Conservation (phyloP, 2,888 invertebrate genomes). For the Lasioglossum vierecki region DNA sequence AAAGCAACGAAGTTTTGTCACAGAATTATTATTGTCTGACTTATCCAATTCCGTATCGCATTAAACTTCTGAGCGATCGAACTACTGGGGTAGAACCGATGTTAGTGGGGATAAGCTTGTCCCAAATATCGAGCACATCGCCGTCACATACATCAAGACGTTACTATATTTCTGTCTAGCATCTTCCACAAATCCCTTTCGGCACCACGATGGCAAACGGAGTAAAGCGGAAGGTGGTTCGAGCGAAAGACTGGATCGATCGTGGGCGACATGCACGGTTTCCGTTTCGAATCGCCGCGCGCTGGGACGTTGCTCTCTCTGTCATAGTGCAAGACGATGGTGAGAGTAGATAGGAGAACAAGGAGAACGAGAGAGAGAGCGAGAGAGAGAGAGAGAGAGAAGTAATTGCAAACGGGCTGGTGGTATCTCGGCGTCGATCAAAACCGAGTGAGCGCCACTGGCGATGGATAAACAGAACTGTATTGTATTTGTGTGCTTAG, state of each 20-base stretch:
- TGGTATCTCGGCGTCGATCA: slow-evolving; percentile 39
- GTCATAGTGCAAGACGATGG: background rate
- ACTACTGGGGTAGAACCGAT: too few species aligned
- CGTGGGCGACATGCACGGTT: slow-evolving; percentile 32
- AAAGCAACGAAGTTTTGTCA: too few species aligned
- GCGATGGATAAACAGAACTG: slow-evolving; percentile 76
- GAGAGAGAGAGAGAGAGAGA: slow-evolving; percentile 11
- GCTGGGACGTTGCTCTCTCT: slow-evolving; percentile 17
- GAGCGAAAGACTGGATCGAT: slow-evolving; percentile 25
- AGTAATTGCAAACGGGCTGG: slow-evolving; percentile 49
- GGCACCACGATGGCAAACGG: background rate
- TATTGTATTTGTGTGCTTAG: slow-evolving; percentile 82
- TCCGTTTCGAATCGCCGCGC: slow-evolving; percentile 14
- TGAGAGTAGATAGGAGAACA: background rate
- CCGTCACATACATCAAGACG: too few species aligned
- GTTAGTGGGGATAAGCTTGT: too few species aligned
- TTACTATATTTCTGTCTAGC: background rate
- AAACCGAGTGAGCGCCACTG: slow-evolving; percentile 76
- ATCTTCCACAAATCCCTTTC: background rate
- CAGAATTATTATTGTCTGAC: too few species aligned
- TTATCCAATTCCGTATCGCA: too few species aligned
- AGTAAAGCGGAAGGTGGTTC: background rate
- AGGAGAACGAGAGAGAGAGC: background rate
- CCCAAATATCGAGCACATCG: too few species aligned
- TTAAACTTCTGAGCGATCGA: too few species aligned